phyloP scores from a whole-genome alignment of 2,888 invertebrate genomes.

The Ophioninae sp. region DNA sequence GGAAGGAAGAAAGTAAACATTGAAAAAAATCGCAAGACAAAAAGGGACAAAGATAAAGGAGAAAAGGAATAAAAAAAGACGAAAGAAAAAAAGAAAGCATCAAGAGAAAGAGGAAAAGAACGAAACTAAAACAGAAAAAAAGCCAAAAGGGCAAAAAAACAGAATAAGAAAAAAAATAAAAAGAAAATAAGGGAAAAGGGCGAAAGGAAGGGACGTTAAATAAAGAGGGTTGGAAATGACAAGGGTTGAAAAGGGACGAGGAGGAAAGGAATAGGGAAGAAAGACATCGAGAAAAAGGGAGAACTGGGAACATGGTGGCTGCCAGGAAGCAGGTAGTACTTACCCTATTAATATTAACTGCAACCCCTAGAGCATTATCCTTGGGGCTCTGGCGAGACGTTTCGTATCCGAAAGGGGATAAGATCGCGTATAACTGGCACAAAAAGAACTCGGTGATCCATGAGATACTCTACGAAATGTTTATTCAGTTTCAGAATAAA shows the following conservation, averaged over 20 bases:
- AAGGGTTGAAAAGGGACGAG: not conserved
- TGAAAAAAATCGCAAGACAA: no score
- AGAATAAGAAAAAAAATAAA: no score
- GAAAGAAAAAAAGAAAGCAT: not conserved
- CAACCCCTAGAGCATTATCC: conserved; percentile 71
- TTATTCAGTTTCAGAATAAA: conserved; percentile 36
- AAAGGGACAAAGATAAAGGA: not conserved
- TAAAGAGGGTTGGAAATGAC: no score
- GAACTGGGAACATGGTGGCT: conserved; percentile 21
- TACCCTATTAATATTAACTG: conserved; percentile 78
- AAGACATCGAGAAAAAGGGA: conserved; percentile 13
- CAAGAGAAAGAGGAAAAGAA: not conserved
- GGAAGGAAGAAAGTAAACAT: no score
- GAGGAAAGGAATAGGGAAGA: conserved; percentile 9
- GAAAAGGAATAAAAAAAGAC: not conserved
- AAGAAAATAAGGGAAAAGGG: no score
- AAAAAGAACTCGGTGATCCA: conserved; percentile 18
- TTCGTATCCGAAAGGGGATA: conserved; percentile 32
- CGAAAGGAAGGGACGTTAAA: no score
- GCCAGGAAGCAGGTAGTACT: conserved; percentile 45
- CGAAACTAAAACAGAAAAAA: not conserved
- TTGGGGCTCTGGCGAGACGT: conserved; percentile 52
- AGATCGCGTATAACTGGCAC: conserved; percentile 29
- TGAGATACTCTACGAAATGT: conserved; percentile 30
- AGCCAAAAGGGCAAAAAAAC: no score